Percentiles rank a stretch among this genome's conserved stretches.
These are phyloP conservation scores for Serranus cabrilla DNA, from an alignment of 2,797 vertebrate species.

Conservation along the genomic window DNA sequence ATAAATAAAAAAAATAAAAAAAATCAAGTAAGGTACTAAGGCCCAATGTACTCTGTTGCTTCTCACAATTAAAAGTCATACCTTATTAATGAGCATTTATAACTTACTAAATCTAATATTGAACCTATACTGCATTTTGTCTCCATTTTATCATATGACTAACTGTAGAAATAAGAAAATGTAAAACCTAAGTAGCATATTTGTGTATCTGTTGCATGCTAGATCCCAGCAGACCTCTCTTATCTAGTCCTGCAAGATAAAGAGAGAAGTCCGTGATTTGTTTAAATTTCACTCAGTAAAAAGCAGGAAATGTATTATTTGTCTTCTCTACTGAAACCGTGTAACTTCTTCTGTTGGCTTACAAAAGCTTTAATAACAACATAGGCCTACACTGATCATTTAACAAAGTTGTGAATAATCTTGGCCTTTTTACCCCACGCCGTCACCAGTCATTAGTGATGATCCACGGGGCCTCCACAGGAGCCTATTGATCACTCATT, in stretches of 20 bases:
- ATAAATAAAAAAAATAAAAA: too few species aligned
- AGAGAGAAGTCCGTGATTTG: constrained; percentile 3
- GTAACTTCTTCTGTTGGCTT: constrained; percentile 30
- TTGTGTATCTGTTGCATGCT: constrained; percentile 11
- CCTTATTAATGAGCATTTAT: not conserved
- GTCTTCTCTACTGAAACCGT: not conserved
- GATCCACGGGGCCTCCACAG: constrained; percentile 76
- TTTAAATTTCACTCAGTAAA: constrained; percentile 6
- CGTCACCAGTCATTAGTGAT: constrained; percentile 77
- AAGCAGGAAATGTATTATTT: constrained; percentile 16
- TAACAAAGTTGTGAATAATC: constrained; percentile 80
- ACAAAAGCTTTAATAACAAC: constrained; percentile 40
- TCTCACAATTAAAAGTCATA: too few species aligned
- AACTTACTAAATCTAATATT: not conserved
- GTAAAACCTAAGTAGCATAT: not conserved
- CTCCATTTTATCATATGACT: not conserved
- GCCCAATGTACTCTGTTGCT: too few species aligned
- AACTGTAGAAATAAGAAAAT: not conserved
- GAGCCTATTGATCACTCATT: constrained; percentile 84
- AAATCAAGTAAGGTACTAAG: too few species aligned
- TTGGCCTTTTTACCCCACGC: constrained; percentile 80
- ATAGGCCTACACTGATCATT: constrained; percentile 63
- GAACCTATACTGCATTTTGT: not conserved
- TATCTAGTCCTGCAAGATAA: constrained; percentile 17
- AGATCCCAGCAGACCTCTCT: constrained; percentile 22